A percentile compares a stretch with the other conserved stretches of the same genome.
These are phyloP conservation scores for Eretmochelys imbricata DNA, from an alignment of 2,113 vertebrate species.

Conservation along the genomic window DNA sequence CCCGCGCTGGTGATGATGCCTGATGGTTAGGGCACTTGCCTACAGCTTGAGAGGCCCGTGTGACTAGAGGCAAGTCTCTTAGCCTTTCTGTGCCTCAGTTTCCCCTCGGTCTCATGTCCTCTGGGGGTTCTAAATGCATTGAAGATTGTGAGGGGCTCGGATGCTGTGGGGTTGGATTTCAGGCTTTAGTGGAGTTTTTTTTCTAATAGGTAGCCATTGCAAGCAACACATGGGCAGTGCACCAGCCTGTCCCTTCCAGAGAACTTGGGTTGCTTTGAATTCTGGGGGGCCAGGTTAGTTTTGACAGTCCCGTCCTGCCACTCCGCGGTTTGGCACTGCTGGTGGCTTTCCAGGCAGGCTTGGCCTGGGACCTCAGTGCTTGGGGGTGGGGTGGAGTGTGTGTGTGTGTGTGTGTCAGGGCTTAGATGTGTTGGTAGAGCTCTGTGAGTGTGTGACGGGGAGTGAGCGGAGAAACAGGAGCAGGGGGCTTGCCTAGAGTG, in stretches of 20 bases:
- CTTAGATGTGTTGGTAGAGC: too few species aligned
- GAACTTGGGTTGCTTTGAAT: neutral
- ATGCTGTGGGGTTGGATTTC: neutral
- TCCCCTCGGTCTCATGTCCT: neutral
- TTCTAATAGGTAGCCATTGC: neutral
- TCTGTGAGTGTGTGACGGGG: too few species aligned
- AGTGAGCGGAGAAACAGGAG: too few species aligned
- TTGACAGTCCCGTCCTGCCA: neutral
- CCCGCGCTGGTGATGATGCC: neutral
- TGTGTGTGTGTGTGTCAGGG: too few species aligned
- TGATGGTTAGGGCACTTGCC: neutral
- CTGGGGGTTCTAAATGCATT: neutral
- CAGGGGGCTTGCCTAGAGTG: too few species aligned
- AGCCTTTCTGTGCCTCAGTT: neutral
- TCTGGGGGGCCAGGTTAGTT: neutral
- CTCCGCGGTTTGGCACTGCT: neutral
- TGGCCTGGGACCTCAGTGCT: neutral
- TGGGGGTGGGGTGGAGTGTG: rapidly evolving
- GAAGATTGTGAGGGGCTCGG: neutral
- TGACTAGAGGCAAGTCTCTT: neutral
- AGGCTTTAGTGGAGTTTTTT: neutral
- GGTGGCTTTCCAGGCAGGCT: neutral
- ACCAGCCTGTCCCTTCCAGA: neutral
- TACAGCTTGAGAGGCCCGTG: neutral
- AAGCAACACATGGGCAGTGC: neutral